Base-by-base conservation (phyloP, 2,888 invertebrate species). In the Leptopterna dolabrata region DNA sequence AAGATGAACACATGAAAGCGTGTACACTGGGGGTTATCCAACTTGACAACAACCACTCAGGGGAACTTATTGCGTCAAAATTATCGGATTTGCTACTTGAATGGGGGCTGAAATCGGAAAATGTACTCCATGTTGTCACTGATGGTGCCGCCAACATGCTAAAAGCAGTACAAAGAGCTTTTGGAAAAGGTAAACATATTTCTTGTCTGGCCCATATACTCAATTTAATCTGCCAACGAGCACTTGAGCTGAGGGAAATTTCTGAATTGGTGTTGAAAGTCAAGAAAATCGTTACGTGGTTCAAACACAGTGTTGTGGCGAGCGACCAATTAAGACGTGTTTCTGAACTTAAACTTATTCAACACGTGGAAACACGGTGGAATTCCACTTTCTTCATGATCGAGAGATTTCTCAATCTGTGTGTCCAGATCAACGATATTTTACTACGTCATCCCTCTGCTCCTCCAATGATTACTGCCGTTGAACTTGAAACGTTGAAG, bases 161-260 rank as follows among this genome's bases (percentile, higher is more conserved):
- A 4, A 91, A 91, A 84, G 91, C 91, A 45, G 90, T 91, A 11
- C 90, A 91, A 43, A 51, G 90, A 16, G 90, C 90, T n/a, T 91
- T 91, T 90, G 91, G 91, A 1, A 90, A 89, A 55, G 88, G 76
- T 87, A 90, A 89, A 88, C 90, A 91, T 88, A 90, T 91, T 14
- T 90, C 90, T 43, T 91, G 91, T 81, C 91, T 91, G 90, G 91
- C 91, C 6, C 91, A 91, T 84, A 90, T 90, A 16, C 16, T 7
- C 87, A 91, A 91, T 90, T 90, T 91, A 51, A 90, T 91, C 0
- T 90, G 90, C 85, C 90, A 90, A 9, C 70, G 80, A 11, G n/a
- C 88, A 36, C 19, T 87, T n/a, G 19, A 45, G 30, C 63, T 89
- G 0, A 89, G 88, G 82, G 30, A 71, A 7, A 14, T 30, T 9